These are phyloP conservation scores for Pogonomyrmex californicus DNA, from an alignment of 1,140 invertebrate species.

Conservation along the genomic window DNA sequence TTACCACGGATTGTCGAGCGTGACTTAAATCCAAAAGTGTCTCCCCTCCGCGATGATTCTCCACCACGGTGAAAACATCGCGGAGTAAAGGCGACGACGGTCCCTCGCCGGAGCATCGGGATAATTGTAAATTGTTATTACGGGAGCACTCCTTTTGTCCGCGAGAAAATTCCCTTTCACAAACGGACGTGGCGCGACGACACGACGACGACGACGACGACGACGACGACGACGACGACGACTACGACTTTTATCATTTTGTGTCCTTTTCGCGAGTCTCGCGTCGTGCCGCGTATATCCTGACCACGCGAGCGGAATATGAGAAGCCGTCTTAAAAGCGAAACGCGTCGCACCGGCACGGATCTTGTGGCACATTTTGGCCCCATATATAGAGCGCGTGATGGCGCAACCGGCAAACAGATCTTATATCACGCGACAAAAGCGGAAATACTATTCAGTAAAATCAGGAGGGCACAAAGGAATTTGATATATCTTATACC, in stretches of 20 bases:
- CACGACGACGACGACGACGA: background rate
- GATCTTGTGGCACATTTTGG: slow-evolving; percentile 12
- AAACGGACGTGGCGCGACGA: slow-evolving; percentile 28
- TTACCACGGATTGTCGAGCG: slow-evolving; percentile 46
- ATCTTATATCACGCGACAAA: background rate
- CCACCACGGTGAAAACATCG: background rate
- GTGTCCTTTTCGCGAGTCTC: slow-evolving; percentile 26
- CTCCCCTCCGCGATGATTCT: background rate
- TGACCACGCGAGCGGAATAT: slow-evolving; percentile 76
- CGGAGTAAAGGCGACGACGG: background rate
- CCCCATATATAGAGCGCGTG: slow-evolving; percentile 20
- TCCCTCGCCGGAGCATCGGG: background rate
- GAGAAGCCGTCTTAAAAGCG: slow-evolving; percentile 66
- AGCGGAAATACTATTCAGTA: background rate
- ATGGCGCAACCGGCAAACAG: background rate
- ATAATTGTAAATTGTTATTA: slow-evolving; percentile 69
- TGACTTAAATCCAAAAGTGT: slow-evolving; percentile 46
- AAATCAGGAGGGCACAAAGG: background rate
- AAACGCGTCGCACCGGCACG: background rate
- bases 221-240: slow-evolving; percentile 2
- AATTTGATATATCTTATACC: background rate
- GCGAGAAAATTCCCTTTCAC: slow-evolving; percentile 50
- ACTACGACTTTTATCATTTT: slow-evolving; percentile 31
- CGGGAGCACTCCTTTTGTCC: slow-evolving; percentile 17
- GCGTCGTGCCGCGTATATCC: slow-evolving; percentile 68